These are phyloP conservation scores for Tinea semifulvella DNA, from an alignment of 2,888 invertebrate genomes.

Conservation along the genomic window DNA sequence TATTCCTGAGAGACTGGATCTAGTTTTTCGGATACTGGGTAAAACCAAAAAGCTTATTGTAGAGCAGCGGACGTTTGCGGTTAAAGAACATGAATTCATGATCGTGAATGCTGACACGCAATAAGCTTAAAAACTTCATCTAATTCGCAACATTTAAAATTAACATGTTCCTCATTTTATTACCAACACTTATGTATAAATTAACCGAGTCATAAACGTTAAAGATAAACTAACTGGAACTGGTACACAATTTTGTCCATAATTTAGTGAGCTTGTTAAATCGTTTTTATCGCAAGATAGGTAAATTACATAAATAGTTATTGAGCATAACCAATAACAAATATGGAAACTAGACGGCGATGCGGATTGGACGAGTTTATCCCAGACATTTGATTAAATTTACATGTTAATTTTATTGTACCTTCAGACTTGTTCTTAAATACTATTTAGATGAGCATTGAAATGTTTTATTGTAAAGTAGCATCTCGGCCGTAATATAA, in stretches of 20 bases:
- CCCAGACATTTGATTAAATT: slow-evolving; percentile 7
- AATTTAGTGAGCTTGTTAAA: slow-evolving; percentile 6
- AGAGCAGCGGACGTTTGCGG: no score
- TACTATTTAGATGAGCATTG: not conserved
- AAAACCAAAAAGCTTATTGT: no score
- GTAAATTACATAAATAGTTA: slow-evolving; percentile 8
- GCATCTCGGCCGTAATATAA: no score
- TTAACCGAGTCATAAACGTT: slow-evolving; percentile 17
- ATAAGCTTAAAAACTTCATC: slow-evolving; percentile 8
- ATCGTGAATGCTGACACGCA: slow-evolving; percentile 13
- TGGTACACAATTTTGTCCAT: slow-evolving; percentile 3
- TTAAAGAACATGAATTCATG: no score
- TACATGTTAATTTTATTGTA: slow-evolving; percentile 10
- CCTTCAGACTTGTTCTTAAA: slow-evolving; percentile 2
- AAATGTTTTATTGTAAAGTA: no score
- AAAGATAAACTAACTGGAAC: not conserved
- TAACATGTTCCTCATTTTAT: not conserved
- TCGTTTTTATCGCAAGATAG: slow-evolving; percentile 3
- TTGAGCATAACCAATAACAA: slow-evolving; percentile 10
- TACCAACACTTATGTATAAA: slow-evolving; percentile 14
- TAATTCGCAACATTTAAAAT: slow-evolving; percentile 1
- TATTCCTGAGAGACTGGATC: no score
- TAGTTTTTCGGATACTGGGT: no score
- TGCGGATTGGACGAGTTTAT: slow-evolving; percentile 11
- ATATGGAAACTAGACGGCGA: slow-evolving; percentile 9